Evolutionary conservation across 2,888 invertebrate genomes (phyloP).

Genomic region (Helobdella robusta): DNA sequence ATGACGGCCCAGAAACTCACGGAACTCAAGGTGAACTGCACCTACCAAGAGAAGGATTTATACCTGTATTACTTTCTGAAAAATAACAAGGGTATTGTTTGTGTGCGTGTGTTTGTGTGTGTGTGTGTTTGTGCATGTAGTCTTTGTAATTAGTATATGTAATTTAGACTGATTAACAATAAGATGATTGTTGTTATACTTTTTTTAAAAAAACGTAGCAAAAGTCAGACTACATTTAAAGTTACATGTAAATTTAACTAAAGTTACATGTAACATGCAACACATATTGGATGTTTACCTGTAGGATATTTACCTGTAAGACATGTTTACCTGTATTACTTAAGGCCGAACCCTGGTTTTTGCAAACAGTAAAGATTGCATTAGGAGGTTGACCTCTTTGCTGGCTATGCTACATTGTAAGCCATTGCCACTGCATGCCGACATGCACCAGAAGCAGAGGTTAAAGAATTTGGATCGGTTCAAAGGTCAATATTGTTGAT

Average conservation of each 20-base stretch:
- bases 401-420: conserved; percentile 47
- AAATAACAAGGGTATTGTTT: conserved; percentile 45
- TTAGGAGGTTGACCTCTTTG: conserved; percentile 61
- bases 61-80: conserved; percentile 75
- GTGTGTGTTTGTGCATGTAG: no score
- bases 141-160: no score
- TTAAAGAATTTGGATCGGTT: conserved; percentile 82
- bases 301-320: neutral
- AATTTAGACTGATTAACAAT: no score
- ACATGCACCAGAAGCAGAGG: conserved; percentile 85
- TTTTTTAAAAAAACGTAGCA: no score
- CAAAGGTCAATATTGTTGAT: conserved; percentile 44
- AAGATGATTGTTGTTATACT: no score
- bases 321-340: conserved; percentile 58
- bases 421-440: conserved; percentile 55
- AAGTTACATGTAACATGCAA: no score
- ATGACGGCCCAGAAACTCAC: conserved; percentile 69
- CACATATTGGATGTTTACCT: no score
- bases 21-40: conserved; percentile 58
- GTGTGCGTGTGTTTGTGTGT: no score
- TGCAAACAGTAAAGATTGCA: conserved; percentile 70
- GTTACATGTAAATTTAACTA: no score
- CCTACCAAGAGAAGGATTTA: conserved; percentile 60
- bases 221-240: no score
- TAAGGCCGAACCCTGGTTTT: conserved; percentile 86